Evolutionary conservation across 2,888 invertebrate genomes (phyloP).

Genomic region (Acanthopleura granulata): DNA sequence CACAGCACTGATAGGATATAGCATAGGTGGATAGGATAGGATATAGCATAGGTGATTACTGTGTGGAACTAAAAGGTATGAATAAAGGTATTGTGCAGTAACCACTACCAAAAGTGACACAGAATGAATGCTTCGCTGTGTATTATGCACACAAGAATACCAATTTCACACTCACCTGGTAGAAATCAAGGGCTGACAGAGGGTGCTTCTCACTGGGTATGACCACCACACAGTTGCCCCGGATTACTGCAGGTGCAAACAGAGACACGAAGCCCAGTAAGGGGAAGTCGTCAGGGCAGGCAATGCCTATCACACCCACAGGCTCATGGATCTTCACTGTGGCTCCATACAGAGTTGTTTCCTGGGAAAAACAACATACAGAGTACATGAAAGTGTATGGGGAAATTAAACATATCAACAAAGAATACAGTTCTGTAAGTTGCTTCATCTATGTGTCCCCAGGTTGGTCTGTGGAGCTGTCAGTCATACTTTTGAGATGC

Average conservation of each 20-base stretch:
- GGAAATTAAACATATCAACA: background rate
- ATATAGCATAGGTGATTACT: no score
- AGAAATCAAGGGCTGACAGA: slow-evolving; percentile 66
- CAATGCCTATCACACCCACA: slow-evolving; percentile 70
- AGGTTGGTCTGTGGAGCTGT: no score
- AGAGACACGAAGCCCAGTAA: slow-evolving; percentile 70
- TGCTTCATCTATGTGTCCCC: no score
- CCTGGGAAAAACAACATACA: slow-evolving; percentile 41
- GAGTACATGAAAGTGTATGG: background rate
- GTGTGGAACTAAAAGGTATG: no score
- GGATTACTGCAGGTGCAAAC: slow-evolving; percentile 68
- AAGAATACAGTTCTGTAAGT: no score
- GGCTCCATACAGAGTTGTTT: slow-evolving; percentile 68
- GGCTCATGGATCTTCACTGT: slow-evolving; percentile 69
- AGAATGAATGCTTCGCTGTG: no score
- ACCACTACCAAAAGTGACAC: no score
- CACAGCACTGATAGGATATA: no score
- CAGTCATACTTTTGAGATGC: no score
- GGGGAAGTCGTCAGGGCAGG: slow-evolving; percentile 69
- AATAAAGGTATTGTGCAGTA: no score
- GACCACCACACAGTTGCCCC: slow-evolving; percentile 69
- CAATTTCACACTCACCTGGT: slow-evolving; percentile 61
- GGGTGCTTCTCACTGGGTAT: slow-evolving; percentile 69
- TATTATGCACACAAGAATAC: no score
- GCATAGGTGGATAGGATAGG: no score